Evolutionary conservation across 2,888 invertebrate species (phyloP).

Genomic region (Yponomeuta sedellus): DNA sequence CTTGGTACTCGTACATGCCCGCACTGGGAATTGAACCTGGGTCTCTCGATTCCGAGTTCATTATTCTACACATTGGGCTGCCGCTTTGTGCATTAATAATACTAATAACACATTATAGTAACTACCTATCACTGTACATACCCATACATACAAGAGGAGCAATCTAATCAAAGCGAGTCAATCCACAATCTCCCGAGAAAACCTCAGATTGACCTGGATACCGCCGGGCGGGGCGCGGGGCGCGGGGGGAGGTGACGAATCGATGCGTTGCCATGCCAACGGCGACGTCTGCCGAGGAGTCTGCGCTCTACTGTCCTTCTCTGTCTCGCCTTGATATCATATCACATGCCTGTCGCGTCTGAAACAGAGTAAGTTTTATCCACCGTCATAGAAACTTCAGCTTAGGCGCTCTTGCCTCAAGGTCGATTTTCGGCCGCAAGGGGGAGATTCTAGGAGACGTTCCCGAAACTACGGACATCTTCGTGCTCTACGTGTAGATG

Average conservation of each 20-base stretch:
- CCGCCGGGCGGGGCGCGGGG: conserved; percentile 44
- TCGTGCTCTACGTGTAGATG: conserved; percentile 46
- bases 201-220: conserved; percentile 68
- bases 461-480: conserved; percentile 37
- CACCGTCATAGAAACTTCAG: conserved; percentile 11
- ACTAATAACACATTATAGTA: no score
- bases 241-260: conserved; percentile 53
- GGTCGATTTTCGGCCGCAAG: conserved; percentile 23
- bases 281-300: conserved; percentile 75
- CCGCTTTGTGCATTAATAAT: no score
- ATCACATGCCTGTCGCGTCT: conserved; percentile 47
- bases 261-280: conserved; percentile 72
- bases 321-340: conserved; percentile 76
- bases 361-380: conserved; percentile 30
- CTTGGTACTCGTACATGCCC: no score
- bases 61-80: no score
- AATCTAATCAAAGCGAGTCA: not conserved
- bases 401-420: not conserved
- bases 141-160: not conserved
- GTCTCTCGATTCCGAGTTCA: no score
- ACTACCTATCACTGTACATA: no score
- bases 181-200: not conserved
- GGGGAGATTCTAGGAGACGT: conserved; percentile 24
- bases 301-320: conserved; percentile 74
- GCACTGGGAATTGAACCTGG: no score